Evolutionary conservation across 2,113 vertebrate genomes (phyloP), one percentile per base, ranked within the genome.

Genomic region (Acrocephalus arundinaceus): DNA sequence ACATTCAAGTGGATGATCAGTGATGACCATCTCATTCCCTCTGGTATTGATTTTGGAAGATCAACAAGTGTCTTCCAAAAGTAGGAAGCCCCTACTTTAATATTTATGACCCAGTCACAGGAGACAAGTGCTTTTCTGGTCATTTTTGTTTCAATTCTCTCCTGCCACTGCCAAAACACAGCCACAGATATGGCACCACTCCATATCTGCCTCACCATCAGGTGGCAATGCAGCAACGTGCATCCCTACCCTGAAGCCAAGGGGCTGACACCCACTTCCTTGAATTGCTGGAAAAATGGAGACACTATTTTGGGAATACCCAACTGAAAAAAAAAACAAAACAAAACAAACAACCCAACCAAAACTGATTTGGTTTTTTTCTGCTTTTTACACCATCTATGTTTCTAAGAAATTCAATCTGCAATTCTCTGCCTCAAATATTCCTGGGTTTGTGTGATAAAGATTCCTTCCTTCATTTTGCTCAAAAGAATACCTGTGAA

Each of bases 131-230:
- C 22, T 92, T 35, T 61, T 35, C 22, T 15, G 33, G 28, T 23
- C 31, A 13, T 30, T 90, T 57, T 54, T 55, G 13, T 15, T 15
- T 54, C 48, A 13, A 7, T 76, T 85, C 24, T 21, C 72, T 77
- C 13, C 46, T 28, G 15, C 3, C 59, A 18, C 11, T 59, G 35
- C 65, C 43, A 58, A 24, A 62, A 13, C 4, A 11, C 2, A 0
- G 0, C 31, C 8, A 21, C 2, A 0, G 1, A 13, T 2, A 0
- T 1, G 3, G 33, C 30, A 35, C 6, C 1, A 4, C 16, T 62
- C 68, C 35, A 16, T 58, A 89, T 76, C 78, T 94, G 45, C 91
- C 93, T 91, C 9, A 4, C 72, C 87, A 59, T 91, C 67, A 91
- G 75, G 78, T 59, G 87, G 46, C 87, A 91, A 89, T 13, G 35